Percentiles rank a stretch among this genome's conserved stretches.
Conservation (phyloP, 2,113 vertebrate genomes). For the Aspiorhynchus laticeps region DNA sequence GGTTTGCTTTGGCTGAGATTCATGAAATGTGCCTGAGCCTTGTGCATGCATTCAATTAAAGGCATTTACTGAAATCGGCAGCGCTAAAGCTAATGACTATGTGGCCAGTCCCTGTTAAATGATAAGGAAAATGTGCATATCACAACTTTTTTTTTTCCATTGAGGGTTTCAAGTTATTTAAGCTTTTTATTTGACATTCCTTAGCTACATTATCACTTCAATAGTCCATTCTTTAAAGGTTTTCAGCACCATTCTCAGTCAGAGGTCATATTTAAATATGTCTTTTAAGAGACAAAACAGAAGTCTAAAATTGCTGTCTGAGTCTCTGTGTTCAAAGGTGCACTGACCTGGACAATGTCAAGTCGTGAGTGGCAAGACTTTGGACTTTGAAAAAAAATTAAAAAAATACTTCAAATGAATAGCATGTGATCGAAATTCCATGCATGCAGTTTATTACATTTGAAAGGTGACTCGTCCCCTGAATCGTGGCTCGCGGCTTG, state of each 20-base stretch:
- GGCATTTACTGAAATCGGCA: constrained; percentile 2
- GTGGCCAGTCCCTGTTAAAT: not conserved
- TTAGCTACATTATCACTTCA: constrained; percentile 29
- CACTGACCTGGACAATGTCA: constrained; percentile 60
- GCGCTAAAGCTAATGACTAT: constrained; percentile 20
- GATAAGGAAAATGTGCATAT: constrained; percentile 24
- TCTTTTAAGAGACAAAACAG: constrained; percentile 36
- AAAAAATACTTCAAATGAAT: constrained; percentile 32
- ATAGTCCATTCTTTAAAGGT: constrained; percentile 11
- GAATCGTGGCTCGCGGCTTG: constrained; percentile 61
- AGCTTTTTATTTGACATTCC: constrained; percentile 12
- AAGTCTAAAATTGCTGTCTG: constrained; percentile 37
- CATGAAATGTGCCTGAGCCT: not conserved
- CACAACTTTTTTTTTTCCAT: not conserved
- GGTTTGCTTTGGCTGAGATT: constrained; percentile 16
- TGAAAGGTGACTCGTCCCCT: constrained; percentile 62
- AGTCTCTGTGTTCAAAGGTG: constrained; percentile 50
- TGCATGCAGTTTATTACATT: constrained; percentile 53
- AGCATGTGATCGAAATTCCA: constrained; percentile 33
- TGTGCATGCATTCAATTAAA: not conserved
- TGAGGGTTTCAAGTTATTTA: constrained; percentile 19
- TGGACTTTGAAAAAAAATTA: constrained; percentile 15
- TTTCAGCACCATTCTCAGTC: not conserved
- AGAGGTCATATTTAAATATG: constrained; percentile 44
- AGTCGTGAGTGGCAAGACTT: constrained; percentile 43